Conservation (phyloP, 2,888 invertebrate genomes). For the Dicyrtomina minuta region DNA sequence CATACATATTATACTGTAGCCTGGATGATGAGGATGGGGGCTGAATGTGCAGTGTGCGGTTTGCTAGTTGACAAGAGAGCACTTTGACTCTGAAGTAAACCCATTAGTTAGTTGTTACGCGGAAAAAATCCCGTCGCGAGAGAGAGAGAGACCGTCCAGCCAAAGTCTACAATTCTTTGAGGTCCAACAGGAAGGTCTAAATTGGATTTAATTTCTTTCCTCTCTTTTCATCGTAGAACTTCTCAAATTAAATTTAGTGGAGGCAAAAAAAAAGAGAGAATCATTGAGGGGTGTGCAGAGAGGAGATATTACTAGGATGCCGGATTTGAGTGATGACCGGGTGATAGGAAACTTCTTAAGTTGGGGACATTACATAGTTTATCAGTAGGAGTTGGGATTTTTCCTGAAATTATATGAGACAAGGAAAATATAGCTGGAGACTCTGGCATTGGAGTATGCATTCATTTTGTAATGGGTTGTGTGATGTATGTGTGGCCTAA, state of each 20-base stretch:
- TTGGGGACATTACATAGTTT: conserved; percentile 10
- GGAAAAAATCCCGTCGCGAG: conserved; percentile 32
- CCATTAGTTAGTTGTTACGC: conserved; percentile 35
- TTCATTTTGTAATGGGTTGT: too few relatives aligned
- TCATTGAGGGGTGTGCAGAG: conserved; percentile 21
- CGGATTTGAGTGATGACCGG: conserved; percentile 34
- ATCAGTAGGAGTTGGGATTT: too few relatives aligned
- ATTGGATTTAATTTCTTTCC: conserved; percentile 48
- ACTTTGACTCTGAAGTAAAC: conserved; percentile 30
- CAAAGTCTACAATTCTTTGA: conserved; percentile 31
- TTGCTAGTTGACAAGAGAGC: conserved; percentile 21
- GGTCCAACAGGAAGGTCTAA: conserved; percentile 41
- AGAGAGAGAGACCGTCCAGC: conserved; percentile 7
- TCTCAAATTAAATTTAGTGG: conserved; percentile 40
- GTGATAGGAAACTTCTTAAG: conserved; percentile 26
- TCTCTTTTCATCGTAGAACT: conserved; percentile 40
- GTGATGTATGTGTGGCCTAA: neutral
- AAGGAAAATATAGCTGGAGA: too few relatives aligned
- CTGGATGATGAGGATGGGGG: too few relatives aligned
- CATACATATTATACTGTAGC: too few relatives aligned
- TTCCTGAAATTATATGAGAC: neutral
- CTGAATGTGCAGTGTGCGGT: conserved; percentile 22
- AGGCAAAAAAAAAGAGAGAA: conserved; percentile 30
- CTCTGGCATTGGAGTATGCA: neutral
- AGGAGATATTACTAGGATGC: conserved; percentile 1